phyloP scores from a whole-genome alignment of 2,888 invertebrate species.

The Dimorphilus gyrociliatus region DNA sequence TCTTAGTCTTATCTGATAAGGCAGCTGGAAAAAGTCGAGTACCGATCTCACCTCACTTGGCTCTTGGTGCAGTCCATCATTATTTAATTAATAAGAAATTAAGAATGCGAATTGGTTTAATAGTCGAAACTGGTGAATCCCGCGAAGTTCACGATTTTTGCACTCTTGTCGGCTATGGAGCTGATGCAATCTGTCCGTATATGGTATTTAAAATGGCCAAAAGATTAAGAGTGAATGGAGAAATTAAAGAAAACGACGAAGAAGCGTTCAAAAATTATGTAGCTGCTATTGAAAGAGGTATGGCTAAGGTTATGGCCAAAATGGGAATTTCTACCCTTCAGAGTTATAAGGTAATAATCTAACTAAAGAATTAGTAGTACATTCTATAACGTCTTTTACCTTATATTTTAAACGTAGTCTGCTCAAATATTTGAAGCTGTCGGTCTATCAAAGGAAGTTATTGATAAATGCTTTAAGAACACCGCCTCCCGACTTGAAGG shows the following conservation, averaged over 20 bases:
- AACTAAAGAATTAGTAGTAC: too few relatives aligned
- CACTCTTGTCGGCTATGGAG: constrained; percentile 83
- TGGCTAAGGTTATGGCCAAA: constrained; percentile 88
- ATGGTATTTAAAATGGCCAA: constrained; percentile 81
- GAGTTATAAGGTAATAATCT: constrained; percentile 79
- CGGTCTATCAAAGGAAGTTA: constrained; percentile 74
- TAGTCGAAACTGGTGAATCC: constrained; percentile 85
- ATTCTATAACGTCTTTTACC: too few relatives aligned
- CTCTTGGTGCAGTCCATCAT: constrained; percentile 84
- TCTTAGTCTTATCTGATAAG: constrained; percentile 12
- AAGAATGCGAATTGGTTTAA: constrained; percentile 84
- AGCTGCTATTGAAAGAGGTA: constrained; percentile 74
- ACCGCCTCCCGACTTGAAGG: constrained; percentile 64
- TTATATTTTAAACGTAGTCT: constrained; percentile 48
- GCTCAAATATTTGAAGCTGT: constrained; percentile 99
- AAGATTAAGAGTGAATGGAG: constrained; percentile 66
- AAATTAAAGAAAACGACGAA: constrained; percentile 56
- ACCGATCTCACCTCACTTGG: constrained; percentile 45
- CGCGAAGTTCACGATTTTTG: constrained; percentile 81
- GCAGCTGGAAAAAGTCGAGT: constrained; percentile 8
- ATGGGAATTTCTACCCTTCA: constrained; percentile 98
- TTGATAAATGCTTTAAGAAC: constrained; percentile 66
- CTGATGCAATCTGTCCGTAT: constrained; percentile 94
- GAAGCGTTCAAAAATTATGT: constrained; percentile 63
- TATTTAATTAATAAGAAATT: constrained; percentile 80